Evolutionary conservation across 2,888 invertebrate species (phyloP), one percentile per base, ranked within the genome.

Genomic region (Drosophila gaucha): DNA sequence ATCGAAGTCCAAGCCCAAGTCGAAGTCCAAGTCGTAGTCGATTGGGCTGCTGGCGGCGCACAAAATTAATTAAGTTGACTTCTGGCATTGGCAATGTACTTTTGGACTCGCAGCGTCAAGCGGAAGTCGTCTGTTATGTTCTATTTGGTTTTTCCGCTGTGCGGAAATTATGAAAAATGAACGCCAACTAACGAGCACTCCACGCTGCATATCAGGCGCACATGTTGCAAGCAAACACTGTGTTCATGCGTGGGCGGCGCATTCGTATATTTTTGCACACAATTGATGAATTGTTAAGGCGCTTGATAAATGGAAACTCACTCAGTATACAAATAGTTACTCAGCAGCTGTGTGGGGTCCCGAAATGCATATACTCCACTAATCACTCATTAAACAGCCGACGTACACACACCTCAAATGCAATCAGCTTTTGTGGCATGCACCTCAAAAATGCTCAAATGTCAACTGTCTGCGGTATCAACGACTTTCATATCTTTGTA

Each of bases 1-100:
- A 4, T 39, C 38, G n/a, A 22, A 12, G 12, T 12, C 16, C 1
- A 43, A 43, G 41, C 22, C 14, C 33, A 57, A 46, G 55, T 56
- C 24, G 6, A 44, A 28, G 28, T 26, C 12, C 2, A 44, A 30
- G 28, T 0, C 49, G 33, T 54, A 46, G 55, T 46, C 30, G 41
- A 31, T 56, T 59, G 26, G 30, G 55, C 18, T 35, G 28, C 39
- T 44, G 62, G 20, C 51, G 74, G 89, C 76, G 68, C 50, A 66
- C 63, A 72, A 85, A 85, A 88, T 89, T 85, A 85, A 85, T 85
- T 85, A 85, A 85, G 88, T 85, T 88, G 89, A 88, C 85, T 85
- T 89, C 89, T 85, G 89, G 88, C 85, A 88, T 74, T 87, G 88
- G 75, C 84, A 70, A 60, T 67, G 51, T 52, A 38, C 46, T 22